A percentile compares a stretch with the other conserved stretches of the same genome.
These are phyloP conservation scores for Euphonia xanthogaster DNA, from an alignment of 2,797 vertebrate genomes.

Conservation along the genomic window DNA sequence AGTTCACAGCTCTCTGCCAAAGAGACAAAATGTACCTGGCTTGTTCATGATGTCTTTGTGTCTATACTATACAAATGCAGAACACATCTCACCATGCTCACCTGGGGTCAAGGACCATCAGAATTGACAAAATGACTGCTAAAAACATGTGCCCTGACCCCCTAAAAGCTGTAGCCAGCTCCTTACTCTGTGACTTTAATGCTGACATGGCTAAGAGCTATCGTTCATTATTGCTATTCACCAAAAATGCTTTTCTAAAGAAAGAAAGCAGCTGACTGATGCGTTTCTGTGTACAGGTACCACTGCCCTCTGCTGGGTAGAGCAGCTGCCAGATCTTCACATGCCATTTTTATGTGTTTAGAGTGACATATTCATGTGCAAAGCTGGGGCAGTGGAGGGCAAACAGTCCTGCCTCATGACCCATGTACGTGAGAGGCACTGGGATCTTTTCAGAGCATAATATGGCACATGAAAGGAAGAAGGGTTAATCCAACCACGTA, in stretches of 20 bases:
- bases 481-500: slow-evolving; percentile 54
- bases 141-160: not conserved
- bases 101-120: not conserved
- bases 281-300: slow-evolving; percentile 20
- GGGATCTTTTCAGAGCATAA: slow-evolving; percentile 19
- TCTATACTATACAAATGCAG: not conserved
- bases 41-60: not conserved
- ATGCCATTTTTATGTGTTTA: not conserved
- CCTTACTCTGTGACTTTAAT: not conserved
- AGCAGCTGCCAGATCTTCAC: not conserved
- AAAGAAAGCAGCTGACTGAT: not conserved
- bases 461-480: slow-evolving; percentile 17
- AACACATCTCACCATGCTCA: not conserved
- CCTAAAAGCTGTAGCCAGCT: not conserved
- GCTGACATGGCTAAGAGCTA: not conserved
- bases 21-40: not conserved
- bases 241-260: not conserved
- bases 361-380: not conserved
- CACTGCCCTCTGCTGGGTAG: slow-evolving; percentile 66
- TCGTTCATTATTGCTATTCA: not conserved
- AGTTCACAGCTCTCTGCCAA: not conserved
- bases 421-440: not conserved
- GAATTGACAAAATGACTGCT: not conserved
- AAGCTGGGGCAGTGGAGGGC: not conserved
- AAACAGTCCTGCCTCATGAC: not conserved